Percentiles rank a stretch among this genome's conserved stretches.
phyloP scores from a whole-genome alignment of 1,140 invertebrate species.

The Ceratosolen solmsi region DNA sequence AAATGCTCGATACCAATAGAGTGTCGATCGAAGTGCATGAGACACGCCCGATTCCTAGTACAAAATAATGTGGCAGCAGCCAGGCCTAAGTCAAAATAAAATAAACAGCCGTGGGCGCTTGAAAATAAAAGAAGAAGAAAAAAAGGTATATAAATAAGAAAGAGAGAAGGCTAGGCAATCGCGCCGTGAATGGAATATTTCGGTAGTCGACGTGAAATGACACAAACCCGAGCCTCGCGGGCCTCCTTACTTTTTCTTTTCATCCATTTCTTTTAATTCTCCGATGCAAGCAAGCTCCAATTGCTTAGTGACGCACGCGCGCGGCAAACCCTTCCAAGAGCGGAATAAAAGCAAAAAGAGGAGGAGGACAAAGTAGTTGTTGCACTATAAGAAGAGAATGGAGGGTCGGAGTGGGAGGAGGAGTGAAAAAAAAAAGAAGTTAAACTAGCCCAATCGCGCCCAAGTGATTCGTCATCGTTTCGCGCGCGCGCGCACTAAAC shows the following conservation, averaged over 20 bases:
- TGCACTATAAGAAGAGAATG: background rate
- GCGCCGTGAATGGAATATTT: slow-evolving; percentile 4
- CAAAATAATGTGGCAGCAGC: background rate
- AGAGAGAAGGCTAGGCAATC: background rate
- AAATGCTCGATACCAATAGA: too few relatives aligned
- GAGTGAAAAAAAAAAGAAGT: background rate
- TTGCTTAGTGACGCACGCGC: background rate
- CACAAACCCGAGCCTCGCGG: background rate
- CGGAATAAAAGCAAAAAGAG: background rate
- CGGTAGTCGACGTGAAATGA: slow-evolving; percentile 19
- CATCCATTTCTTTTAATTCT: slow-evolving; percentile 2
- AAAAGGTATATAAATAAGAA: background rate
- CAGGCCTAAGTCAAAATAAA: slow-evolving; percentile 21
- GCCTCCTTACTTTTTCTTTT: background rate
- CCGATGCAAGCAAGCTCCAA: slow-evolving; percentile 4
- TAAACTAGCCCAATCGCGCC: background rate
- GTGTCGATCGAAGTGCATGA: background rate
- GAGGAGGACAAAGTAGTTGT: background rate
- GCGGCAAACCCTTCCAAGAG: background rate
- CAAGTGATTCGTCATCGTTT: slow-evolving; percentile 39
- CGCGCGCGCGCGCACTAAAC: background rate
- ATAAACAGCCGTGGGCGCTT: background rate
- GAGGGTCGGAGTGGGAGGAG: background rate
- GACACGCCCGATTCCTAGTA: background rate
- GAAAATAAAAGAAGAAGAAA: background rate